Percentiles rank a stretch among this genome's conserved stretches.
These are phyloP conservation scores for Aleadryas rufinucha DNA, from an alignment of 2,113 vertebrate genomes.

Conservation along the genomic window DNA sequence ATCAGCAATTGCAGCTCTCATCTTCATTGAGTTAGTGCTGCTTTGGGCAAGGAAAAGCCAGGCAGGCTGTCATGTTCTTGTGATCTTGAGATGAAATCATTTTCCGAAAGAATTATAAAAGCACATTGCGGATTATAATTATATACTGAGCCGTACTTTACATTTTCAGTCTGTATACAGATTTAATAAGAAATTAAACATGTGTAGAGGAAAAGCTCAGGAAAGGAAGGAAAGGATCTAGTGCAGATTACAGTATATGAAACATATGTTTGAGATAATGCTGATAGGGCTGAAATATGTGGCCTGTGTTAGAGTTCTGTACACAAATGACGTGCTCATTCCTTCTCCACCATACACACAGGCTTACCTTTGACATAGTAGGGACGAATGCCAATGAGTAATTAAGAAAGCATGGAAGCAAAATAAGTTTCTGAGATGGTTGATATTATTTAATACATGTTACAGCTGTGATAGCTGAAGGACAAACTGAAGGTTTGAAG, in stretches of 20 bases:
- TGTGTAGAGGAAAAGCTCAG: background rate
- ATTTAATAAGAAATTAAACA: constrained; percentile 2
- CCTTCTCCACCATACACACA: background rate
- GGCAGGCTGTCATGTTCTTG: background rate
- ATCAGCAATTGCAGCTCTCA: background rate
- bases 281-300: background rate
- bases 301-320: background rate
- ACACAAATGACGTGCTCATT: background rate
- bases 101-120: background rate
- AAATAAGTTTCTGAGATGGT: background rate
- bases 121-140: background rate
- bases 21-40: background rate
- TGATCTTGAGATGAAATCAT: background rate
- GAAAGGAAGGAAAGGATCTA: constrained; percentile 44
- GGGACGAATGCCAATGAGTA: background rate
- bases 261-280: constrained; percentile 21
- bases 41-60: background rate
- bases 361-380: background rate
- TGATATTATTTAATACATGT: background rate
- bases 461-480: background rate
- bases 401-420: constrained; percentile 27
- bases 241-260: background rate
- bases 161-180: background rate
- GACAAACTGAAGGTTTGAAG: background rate
- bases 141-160: background rate